These are phyloP conservation scores for Heliconius erato DNA, from an alignment of 2,888 invertebrate species.

Conservation along the genomic window DNA sequence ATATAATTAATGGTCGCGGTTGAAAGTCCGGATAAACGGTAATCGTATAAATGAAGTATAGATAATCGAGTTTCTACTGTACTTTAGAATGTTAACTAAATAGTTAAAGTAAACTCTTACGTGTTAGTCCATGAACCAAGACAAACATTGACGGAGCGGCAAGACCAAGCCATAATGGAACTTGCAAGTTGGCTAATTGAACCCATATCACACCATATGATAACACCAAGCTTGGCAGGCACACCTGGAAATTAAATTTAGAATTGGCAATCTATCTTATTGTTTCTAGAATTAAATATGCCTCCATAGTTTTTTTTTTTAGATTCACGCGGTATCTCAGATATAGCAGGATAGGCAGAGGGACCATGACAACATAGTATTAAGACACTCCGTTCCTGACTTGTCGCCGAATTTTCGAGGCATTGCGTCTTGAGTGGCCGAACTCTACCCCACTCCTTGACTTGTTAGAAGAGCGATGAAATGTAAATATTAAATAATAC, in stretches of 20 bases:
- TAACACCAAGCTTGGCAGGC: constrained; percentile 74
- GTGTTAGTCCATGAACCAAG: constrained; percentile 73
- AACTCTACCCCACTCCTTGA: not conserved
- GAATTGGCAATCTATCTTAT: not conserved
- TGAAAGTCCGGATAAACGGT: no score
- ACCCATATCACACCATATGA: constrained; percentile 78
- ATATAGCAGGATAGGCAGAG: not conserved
- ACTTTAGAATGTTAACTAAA: no score
- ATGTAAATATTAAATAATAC: no score
- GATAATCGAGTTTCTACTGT: no score
- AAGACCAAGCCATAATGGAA: constrained; percentile 72
- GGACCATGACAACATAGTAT: not conserved
- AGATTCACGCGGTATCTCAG: no score
- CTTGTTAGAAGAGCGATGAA: no score
- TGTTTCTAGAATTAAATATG: no score
- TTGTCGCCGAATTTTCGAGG: not conserved
- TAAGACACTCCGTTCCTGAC: not conserved
- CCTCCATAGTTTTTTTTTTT: no score
- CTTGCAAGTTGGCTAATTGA: constrained; percentile 66
- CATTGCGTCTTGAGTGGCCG: not conserved
- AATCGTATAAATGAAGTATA: no score
- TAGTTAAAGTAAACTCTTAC: constrained; percentile 62
- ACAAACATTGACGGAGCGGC: constrained; percentile 74
- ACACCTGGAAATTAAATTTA: constrained; percentile 66
- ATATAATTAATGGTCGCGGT: no score